Evolutionary conservation across 2,113 vertebrate species (phyloP).

Genomic region (Mesocricetus auratus): DNA sequence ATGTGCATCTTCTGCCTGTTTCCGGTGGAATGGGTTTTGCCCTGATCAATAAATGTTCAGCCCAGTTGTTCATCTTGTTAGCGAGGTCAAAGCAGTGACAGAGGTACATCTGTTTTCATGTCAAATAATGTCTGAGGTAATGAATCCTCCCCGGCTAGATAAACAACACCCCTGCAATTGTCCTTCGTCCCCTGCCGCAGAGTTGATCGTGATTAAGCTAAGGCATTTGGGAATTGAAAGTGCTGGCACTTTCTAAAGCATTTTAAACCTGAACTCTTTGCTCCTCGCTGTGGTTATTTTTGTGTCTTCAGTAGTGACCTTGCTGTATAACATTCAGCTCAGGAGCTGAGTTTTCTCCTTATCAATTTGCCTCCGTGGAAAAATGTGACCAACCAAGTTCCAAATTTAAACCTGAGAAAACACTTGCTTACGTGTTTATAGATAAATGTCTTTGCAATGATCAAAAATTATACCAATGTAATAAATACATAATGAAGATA

Average conservation of each 20-base stretch:
- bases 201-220: slow-evolving; percentile 75
- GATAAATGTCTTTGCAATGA: background rate
- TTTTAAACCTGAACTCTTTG: slow-evolving; percentile 61
- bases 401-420: slow-evolving; percentile 56
- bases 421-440: slow-evolving; percentile 8
- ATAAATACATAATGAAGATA: background rate
- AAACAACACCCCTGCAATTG: slow-evolving; percentile 76
- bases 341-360: slow-evolving; percentile 40
- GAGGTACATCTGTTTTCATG: slow-evolving; percentile 85
- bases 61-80: slow-evolving; percentile 85
- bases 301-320: slow-evolving; percentile 58
- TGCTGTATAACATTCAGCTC: slow-evolving; percentile 36
- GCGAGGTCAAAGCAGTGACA: slow-evolving; percentile 85
- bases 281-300: slow-evolving; percentile 52
- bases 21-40: slow-evolving; percentile 80
- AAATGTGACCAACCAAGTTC: slow-evolving; percentile 38
- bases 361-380: slow-evolving; percentile 22
- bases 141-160: slow-evolving; percentile 81
- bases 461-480: background rate
- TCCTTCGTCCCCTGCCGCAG: slow-evolving; percentile 70
- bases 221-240: slow-evolving; percentile 72
- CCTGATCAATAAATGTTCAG: slow-evolving; percentile 87
- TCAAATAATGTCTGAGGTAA: slow-evolving; percentile 84
- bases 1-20: slow-evolving; percentile 80
- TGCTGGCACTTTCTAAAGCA: background rate